Evolutionary conservation across 2,888 invertebrate species (phyloP), one percentile per base, ranked within the genome.

Genomic region (Thecocarcelia acutangulata): DNA sequence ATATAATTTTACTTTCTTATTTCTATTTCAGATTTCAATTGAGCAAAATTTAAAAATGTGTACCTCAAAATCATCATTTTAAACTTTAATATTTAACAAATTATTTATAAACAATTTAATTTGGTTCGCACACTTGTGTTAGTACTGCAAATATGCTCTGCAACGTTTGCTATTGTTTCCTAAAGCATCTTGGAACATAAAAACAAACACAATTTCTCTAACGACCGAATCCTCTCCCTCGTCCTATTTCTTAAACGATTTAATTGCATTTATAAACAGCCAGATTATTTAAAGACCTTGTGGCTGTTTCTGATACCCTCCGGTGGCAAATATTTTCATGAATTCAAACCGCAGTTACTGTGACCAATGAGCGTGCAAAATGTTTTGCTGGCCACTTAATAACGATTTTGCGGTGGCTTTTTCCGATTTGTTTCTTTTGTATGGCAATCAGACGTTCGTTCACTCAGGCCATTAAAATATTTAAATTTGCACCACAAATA

Each of bases 391-490:
- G 59, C 44, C 68, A 75, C 68, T 68, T 58, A 66, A 66, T 66
- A 56, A 66, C 42, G 28, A 75, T 52, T 75, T 68, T 59, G 42
- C 13, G 44, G 19, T 44, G 13, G 15, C 50, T 61, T 52, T 56
- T 44, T n/a, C 15, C 5, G 13, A 40, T 66, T 33, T 66, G n/a
- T 19, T 61, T 24, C 24, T 24, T 21, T 21, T 37, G 40, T 48
- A 21, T 56, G 48, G 13, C 44, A 6, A 19, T 12, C 19, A 21
- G n/a, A 11, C 37, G 54, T 56, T 63, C 63, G 56, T 42, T 63
- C 37, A 70, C 50, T 78, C 64, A 70, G 70, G 77, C 52, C 63
- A 72, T 63, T 70, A 56, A 64, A 63, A 63, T 63, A 77, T 56
- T 54, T 70, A 56, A 77, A 63, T 48, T 9, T 33, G 33, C 8